These are phyloP conservation scores for Oikopleura dioica DNA, from an alignment of 23 tunicate genomes.

Conservation along the genomic window DNA sequence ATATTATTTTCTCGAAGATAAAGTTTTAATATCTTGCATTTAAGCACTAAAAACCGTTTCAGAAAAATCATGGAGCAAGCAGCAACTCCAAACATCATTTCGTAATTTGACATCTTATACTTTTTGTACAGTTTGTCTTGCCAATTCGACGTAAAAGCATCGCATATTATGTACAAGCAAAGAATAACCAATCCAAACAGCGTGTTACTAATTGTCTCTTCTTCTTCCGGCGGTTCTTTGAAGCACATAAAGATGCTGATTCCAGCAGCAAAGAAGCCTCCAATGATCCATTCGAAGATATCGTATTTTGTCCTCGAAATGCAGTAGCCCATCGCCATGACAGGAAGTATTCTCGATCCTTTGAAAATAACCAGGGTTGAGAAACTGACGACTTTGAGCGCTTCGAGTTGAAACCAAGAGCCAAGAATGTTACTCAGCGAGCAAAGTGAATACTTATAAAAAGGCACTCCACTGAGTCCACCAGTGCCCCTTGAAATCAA, in stretches of 20 bases:
- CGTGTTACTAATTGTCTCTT: neutral
- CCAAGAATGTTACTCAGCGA: neutral
- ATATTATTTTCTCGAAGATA: neutral
- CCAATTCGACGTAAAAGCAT: constrained; percentile 3
- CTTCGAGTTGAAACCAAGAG: neutral
- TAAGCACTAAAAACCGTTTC: too few species aligned
- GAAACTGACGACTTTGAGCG: neutral
- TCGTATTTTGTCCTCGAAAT: neutral
- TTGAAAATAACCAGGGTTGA: neutral
- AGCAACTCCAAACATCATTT: constrained; percentile 10
- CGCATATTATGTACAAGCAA: neutral
- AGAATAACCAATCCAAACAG: neutral
- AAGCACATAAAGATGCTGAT: neutral
- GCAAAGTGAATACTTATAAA: neutral
- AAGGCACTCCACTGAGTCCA: neutral
- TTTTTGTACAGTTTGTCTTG: neutral
- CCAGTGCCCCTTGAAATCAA: neutral
- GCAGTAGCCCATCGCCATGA: neutral
- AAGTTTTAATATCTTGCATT: too few species aligned
- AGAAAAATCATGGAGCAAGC: neutral
- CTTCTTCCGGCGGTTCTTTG: neutral
- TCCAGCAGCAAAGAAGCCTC: neutral
- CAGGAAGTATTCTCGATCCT: neutral
- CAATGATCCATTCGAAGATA: neutral
- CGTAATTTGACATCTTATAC: neutral